Percentiles rank a stretch among this genome's conserved stretches.
Conservation (phyloP, 2,888 invertebrate species). For the Pristionchus fissidentatus region DNA sequence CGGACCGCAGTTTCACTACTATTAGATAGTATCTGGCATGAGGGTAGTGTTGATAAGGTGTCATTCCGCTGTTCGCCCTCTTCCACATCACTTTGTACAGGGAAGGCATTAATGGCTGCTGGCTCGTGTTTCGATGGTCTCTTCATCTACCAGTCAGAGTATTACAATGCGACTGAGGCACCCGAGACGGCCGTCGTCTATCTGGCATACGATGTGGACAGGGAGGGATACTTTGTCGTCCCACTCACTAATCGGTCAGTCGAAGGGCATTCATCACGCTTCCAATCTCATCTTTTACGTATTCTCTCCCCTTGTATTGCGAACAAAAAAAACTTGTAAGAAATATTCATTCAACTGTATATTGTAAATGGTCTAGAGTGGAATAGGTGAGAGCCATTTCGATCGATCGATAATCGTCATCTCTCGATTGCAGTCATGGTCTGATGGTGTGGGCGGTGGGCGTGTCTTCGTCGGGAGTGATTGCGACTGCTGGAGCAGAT, state of each 20-base stretch:
- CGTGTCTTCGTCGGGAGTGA: conserved; percentile 26
- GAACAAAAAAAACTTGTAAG: too few relatives aligned
- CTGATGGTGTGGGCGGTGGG: conserved; percentile 44
- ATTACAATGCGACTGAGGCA: conserved; percentile 5
- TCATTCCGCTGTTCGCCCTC: too few relatives aligned
- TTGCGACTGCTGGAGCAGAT: conserved; percentile 33
- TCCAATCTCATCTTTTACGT: too few relatives aligned
- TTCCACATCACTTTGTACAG: background rate
- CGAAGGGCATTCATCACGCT: background rate
- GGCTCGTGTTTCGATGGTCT: conserved; percentile 12
- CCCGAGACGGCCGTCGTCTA: conserved; percentile 35
- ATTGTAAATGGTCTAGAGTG: too few relatives aligned
- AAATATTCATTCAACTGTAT: too few relatives aligned
- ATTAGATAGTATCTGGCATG: too few relatives aligned
- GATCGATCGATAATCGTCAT: too few relatives aligned
- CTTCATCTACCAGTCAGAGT: conserved; percentile 39
- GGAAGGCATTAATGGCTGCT: background rate
- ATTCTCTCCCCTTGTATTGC: too few relatives aligned
- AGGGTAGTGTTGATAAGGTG: too few relatives aligned
- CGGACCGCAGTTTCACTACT: too few relatives aligned
- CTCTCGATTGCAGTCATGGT: background rate
- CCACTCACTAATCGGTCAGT: conserved; percentile 30
- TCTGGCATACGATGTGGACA: background rate
- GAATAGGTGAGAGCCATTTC: too few relatives aligned
- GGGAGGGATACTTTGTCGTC: conserved; percentile 40